Conservation (phyloP, 64 coral and sea anemone species). For the Astreopora myriophthalma region DNA sequence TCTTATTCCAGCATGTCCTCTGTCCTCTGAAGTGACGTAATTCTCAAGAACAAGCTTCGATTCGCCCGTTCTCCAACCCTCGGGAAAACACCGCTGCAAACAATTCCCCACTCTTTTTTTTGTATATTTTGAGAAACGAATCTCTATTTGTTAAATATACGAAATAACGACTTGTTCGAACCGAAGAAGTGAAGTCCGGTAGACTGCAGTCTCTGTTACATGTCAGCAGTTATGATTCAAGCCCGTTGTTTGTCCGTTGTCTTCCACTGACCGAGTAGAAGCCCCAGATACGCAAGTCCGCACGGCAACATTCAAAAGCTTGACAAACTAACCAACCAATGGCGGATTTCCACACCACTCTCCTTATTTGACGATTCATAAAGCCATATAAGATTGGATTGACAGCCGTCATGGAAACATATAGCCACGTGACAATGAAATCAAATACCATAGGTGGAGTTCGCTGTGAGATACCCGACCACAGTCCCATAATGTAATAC, state of each 20-base stretch:
- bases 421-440: conserved; percentile 75
- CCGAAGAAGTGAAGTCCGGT: too few relatives aligned
- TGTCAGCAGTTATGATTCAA: neutral
- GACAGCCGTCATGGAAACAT: conserved; percentile 64
- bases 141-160: too few relatives aligned
- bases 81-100: too few relatives aligned
- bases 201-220: neutral
- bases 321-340: conserved; percentile 14
- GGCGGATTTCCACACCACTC: conserved; percentile 31
- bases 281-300: neutral
- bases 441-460: conserved; percentile 65
- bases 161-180: too few relatives aligned
- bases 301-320: neutral
- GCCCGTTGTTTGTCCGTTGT: neutral
- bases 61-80: too few relatives aligned
- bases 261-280: neutral
- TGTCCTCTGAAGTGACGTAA: too few relatives aligned
- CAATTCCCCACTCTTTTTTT: too few relatives aligned
- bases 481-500: conserved; percentile 57
- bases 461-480: conserved; percentile 49
- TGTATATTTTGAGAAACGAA: too few relatives aligned
- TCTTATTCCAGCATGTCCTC: too few relatives aligned
- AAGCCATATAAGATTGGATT: conserved; percentile 84
- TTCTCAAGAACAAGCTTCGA: too few relatives aligned
- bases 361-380: conserved; percentile 80